Base-by-base conservation (phyloP, 2,888 invertebrate species). In the Eupithecia pulchellata region DNA sequence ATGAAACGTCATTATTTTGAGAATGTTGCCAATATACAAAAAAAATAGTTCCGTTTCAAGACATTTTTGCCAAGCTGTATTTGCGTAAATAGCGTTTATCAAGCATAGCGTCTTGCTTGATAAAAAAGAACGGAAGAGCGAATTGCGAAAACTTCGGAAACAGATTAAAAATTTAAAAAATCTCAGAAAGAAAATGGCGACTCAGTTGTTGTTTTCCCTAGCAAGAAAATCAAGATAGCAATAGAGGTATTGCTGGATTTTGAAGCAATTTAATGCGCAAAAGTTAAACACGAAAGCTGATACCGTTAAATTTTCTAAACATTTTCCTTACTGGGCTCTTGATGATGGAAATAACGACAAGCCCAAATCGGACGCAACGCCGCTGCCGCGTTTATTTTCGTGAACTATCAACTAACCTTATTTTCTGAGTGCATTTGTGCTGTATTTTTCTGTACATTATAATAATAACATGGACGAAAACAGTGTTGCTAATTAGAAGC, bases 171-270 rank as follows among this genome's bases (percentile, higher is more conserved):
- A 13, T 20, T 32, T 17, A 14, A 63, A 14, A 64, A 62, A 14
- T 30, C 20, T 57, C 30, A 9, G 27, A 58, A 57, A 87, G 85
- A 91, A 91, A 89, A 93, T 93, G 92, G 92, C 91, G 91, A 88
- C 20, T 25, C 25, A 34, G 34, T 91, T 92, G 90, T 92, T 93
- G 86, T 90, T 86, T 86, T 30, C 25, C 30, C 32, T 29, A 29
- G 0, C 8, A 29, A 29, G 57, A 29, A 29, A 57, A 57, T 29
- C 60, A n/a, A 32, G 29, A 58, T 4, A 30, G 17, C 17, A 11
- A 32, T 32, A 17, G 8, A 29, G 30, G 3, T 30, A 11, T 32
- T 32, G 60, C n/a, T 32, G 60, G 11, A 17, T 60, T 32, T 3
- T 32, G 11, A 57, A 29, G 6, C 29, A 20, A 29, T 8, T 29